Evolutionary conservation across 2,888 invertebrate species (phyloP).

Genomic region (Chalcosyrphus nemorum): DNA sequence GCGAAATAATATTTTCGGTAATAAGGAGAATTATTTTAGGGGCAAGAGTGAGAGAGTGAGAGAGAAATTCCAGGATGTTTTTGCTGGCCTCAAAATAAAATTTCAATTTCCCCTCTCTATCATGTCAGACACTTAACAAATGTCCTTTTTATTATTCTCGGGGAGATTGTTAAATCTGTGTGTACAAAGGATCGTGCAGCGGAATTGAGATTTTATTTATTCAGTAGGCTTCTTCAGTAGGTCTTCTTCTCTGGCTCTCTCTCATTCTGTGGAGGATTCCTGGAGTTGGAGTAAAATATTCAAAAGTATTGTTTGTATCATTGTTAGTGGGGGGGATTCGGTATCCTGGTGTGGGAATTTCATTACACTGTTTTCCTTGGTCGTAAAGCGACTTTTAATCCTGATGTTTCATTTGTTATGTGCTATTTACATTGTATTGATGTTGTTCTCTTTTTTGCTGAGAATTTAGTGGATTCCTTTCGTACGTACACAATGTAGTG

Average conservation of each 20-base stretch:
- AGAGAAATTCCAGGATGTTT: not conserved
- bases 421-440: conserved; percentile 25
- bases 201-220: conserved; percentile 68
- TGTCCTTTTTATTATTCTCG: conserved; percentile 68
- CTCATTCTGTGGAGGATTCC: too few species aligned
- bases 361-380: conserved; percentile 13
- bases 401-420: conserved; percentile 21
- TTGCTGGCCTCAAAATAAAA: conserved; percentile 18
- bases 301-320: conserved; percentile 26
- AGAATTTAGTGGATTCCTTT: not conserved
- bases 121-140: conserved; percentile 62
- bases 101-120: conserved; percentile 36
- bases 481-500: not conserved
- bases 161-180: conserved; percentile 64
- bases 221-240: conserved; percentile 38
- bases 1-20: conserved; percentile 22
- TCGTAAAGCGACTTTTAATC: conserved; percentile 55
- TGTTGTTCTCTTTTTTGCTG: conserved; percentile 1
- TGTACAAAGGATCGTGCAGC: conserved; percentile 37
- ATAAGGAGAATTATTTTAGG: conserved; percentile 24
- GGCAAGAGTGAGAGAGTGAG: too few species aligned
- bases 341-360: conserved; percentile 8
- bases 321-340: not conserved
- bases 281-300: conserved; percentile 39
- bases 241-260: too few species aligned